Base-by-base conservation (phyloP, 1,140 invertebrate genomes). In the Papilio glaucus region DNA sequence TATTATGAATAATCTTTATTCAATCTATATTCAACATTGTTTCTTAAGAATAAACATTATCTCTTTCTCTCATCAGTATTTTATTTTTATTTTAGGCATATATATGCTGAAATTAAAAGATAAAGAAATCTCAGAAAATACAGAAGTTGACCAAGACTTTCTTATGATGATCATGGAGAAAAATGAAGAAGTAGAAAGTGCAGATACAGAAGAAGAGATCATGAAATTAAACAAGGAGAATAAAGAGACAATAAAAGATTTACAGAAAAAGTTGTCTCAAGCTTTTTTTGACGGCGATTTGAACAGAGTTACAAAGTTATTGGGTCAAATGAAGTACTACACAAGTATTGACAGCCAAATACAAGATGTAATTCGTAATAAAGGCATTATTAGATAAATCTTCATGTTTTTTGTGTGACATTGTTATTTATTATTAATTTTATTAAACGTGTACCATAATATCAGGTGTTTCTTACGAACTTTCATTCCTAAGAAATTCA, bases 121-220 rank as follows among this genome's bases (percentile, higher is more conserved):
- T 1, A 85, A 95, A 72, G 91, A 94, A 13, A 95, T 98, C 79
- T 93, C 95, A 7, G 96, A 98, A 92, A 95, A 96, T 65, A 95
- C 94, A 42, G 94, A 95, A 73, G 82, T 95, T 10, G 95, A 98
- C 83, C 93, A 95, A 70, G 94, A 95, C 81, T 98, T 98, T 90
- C 92, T 98, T 1, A 96, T 96, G 94, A 94, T 96, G 86, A 96
- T 98, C 71, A 97, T 98, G 97, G 97, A 98, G 85, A 94, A 96
- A 39, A 98, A 98, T 94, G 98, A 98, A 93, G 94, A 96, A 90
- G 94, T 96, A 10, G 95, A 96, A 88, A 94, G 94, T 72, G 93
- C 95, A n/a, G 85, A 93, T 60, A 87, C 95, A 71, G 91, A 93
- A 75, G 89, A 95, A 42, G 93, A 96, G 87, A 90, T 97, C n/a